A percentile compares a stretch with the other conserved stretches of the same genome.
These are phyloP conservation scores for Anas platyrhynchos DNA, from an alignment of 2,113 vertebrate species.

Conservation along the genomic window DNA sequence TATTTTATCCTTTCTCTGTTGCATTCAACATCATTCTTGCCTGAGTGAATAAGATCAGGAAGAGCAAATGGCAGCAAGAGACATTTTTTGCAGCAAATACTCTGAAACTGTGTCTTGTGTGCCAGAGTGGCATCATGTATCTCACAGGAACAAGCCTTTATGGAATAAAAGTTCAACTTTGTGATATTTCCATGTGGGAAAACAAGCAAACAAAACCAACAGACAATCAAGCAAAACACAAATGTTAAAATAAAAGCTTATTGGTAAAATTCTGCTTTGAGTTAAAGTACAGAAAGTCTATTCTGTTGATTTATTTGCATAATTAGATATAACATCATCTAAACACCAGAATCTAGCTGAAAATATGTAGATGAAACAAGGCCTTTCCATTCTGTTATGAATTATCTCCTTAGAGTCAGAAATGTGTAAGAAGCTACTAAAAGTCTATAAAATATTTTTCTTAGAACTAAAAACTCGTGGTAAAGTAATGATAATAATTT, in stretches of 20 bases:
- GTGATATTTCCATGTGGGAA: neutral
- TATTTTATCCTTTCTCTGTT: neutral
- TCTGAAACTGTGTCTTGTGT: neutral
- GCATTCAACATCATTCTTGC: neutral
- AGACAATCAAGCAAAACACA: neutral
- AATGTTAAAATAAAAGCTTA: neutral
- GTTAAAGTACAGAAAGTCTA: neutral
- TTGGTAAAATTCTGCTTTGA: neutral
- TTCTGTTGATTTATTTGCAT: neutral
- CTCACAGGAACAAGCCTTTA: neutral
- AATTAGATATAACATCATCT: neutral
- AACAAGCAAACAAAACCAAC: neutral
- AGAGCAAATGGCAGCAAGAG: neutral
- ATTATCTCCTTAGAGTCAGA: neutral
- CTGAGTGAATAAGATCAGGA: conserved; percentile 4
- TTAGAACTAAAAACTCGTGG: neutral
- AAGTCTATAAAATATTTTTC: neutral
- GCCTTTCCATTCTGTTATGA: neutral
- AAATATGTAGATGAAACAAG: neutral
- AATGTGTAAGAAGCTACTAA: neutral
- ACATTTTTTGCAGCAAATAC: neutral
- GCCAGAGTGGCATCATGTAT: neutral
- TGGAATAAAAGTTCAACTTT: neutral
- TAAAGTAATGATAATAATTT: neutral
- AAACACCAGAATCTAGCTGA: neutral